Base-by-base conservation (phyloP, 2,888 invertebrate species). In the Lasioglossum oenotherae region DNA sequence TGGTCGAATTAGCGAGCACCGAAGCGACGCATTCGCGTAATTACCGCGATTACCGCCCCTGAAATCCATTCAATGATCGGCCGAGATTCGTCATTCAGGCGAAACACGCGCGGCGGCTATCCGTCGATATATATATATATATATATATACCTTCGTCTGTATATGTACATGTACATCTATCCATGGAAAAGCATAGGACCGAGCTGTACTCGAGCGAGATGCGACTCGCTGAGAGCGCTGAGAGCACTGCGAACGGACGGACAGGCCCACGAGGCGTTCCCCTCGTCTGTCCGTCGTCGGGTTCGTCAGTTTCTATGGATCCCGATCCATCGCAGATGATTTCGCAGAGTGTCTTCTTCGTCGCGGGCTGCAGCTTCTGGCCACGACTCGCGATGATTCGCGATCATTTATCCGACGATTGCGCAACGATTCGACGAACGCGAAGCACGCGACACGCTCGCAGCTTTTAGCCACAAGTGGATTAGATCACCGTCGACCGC, bases 1-100 rank as follows among this genome's bases (percentile, higher is more conserved):
- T 91, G 89, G 82, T 72, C 80, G 92, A 93, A 93, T 93, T 92
- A 92, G 88, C 87, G 82, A 74, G 74, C 74, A 80, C 78, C 87
- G 90, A 73, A 76, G 81, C 90, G 88, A 86, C 85, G 82, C 86
- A 88, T 82, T 75, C 91, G 86, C 83, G 82, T 87, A 89, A 91
- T 77, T 84, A 84, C 79, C 78, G 81, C 81, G 81, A 81, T 80
- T 79, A 67, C 75, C 71, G 41, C 19, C 41, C 23, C 69, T 69
- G 38, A 38, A 38, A 69, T 69, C 69, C 41, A 80, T 80, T 85
- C 84, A 74, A 60, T 74, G 84, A 60, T 76, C 76, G 85, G 73
- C 53, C 76, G 74, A 74, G 77, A 78, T 74, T 57, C 76, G 72
- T 74, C 84, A 76, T 81, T 53, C 74, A 74, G 44, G 78, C 72